Base-by-base conservation (phyloP, 2,797 vertebrate species). In the Chaunax sp. region DNA sequence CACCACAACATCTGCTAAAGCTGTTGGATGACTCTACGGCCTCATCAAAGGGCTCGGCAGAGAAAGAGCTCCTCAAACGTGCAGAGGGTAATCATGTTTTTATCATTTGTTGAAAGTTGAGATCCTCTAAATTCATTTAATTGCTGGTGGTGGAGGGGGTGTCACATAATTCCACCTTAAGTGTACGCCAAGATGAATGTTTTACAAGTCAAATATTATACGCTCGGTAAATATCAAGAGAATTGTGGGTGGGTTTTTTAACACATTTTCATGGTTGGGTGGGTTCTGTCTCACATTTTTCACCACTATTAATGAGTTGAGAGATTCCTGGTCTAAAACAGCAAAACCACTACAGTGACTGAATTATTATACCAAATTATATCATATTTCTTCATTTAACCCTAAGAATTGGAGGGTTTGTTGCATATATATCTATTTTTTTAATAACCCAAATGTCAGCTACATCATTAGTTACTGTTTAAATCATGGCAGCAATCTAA, bases 1-100 rank as follows among this genome's bases (percentile, higher is more conserved):
- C 49, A 63, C 81, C 72, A 44, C 82, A 86, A 82, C 90, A 92
- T 93, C 88, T 92, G 87, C 64, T 90, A 66, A 75, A 90, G 81
- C 83, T 80, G 85, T 90, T 77, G 81, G 80, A 75, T 60, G 77
- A 85, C 71, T 75, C 82, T 58, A 72, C 51, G 64, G 82, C 80
- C 81, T 85, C 86, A 87, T 91, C 89, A 87, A 89, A 90, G 79
- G 63, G 52, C 60, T 86, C 80, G 78, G 80, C 82, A 86, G 75
- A 75, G 77, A 80, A 65, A 58, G 60, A 75, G 58, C 64, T 86
- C 80, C 59, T 78, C 52, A 78, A 81, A 87, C 41, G 62, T 19
- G 35, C 81, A 85, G 75, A 87, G 86, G 83, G 86, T 80, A 80
- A 86, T 90, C 80, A 74, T 77, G 72, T 82, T 92, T 91, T 89